Evolutionary conservation across 2,113 vertebrate species (phyloP), one percentile per base, ranked within the genome.

Genomic region (Capreolus pygargus): DNA sequence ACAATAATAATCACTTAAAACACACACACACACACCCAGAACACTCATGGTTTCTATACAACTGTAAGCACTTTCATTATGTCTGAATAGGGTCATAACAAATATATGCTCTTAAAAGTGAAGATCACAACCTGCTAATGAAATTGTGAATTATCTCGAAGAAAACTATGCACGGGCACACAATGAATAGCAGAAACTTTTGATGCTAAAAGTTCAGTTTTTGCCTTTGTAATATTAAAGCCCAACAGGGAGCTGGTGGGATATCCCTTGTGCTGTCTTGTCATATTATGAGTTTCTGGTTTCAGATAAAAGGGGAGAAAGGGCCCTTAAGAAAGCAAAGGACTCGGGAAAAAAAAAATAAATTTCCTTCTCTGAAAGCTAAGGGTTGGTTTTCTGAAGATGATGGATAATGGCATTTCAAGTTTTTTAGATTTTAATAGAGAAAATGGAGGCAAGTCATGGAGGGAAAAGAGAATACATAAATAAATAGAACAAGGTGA

Each of bases 401-500:
- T n/a, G 97, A 97, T 55, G 98, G 84, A 96, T 92, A 89, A 94
- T 61, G 95, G 76, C 95, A 55, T 90, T 94, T 96, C 55, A 15
- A 28, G n/a, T 50, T 11, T 94, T 45, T 36, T 43, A 52, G 36
- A 67, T 97, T 86, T 95, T 93, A 96, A 96, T 93, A 94, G 96
- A 98, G 96, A 98, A 98, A 98, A 96, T 45, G 58, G 91, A 96
- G 90, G 74, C 90, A 86, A 85, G 93, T 92, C 79, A 83, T 6
- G 45, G 17, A 87, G 96, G 97, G 86, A 90, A 87, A 92, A 88
- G 74, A 87, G 89, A 78, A 43, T 30, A 79, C 43, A 92, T 97
- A 98, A 95, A 98, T 91, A 98, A 98, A 86, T 15, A 98, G 97
- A 93, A 97, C 91, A 98, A 97, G 87, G 92, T 97, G 86, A 87